Conservation (phyloP, 2,797 vertebrate species). For the Propithecus perrieri region DNA sequence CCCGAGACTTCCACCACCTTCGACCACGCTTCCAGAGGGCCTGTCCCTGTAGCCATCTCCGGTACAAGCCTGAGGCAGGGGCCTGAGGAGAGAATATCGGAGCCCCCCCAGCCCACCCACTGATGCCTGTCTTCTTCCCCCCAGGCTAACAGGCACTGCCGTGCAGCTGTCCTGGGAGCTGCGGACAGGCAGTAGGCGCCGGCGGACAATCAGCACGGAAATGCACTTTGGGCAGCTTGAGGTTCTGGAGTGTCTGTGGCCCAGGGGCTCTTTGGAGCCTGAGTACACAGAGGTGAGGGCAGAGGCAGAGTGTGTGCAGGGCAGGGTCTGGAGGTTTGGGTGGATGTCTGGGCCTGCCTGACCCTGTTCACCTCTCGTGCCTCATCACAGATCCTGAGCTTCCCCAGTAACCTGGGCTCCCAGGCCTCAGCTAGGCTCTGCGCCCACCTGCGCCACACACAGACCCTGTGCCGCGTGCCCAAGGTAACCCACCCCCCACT, state of each 20-base stretch:
- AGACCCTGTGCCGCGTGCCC: conserved; percentile 78
- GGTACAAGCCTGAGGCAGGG: conserved; percentile 83
- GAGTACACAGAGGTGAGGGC: conserved; percentile 91
- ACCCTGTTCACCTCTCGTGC: background rate
- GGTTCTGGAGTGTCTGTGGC: conserved; percentile 93
- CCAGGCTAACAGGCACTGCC: conserved; percentile 90
- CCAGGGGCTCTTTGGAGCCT: conserved; percentile 75
- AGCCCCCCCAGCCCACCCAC: rapidly evolving
- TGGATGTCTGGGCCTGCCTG: rapidly evolving
- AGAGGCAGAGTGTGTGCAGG: rapidly evolving
- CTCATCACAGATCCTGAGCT: conserved; percentile 88
- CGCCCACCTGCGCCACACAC: conserved; percentile 90
- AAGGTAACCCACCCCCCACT: conserved; percentile 21
- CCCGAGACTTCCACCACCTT: conserved; percentile 91
- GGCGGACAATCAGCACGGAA: conserved; percentile 85
- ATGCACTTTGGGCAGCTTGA: conserved; percentile 93
- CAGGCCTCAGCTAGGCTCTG: conserved; percentile 90
- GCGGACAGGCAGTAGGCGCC: conserved; percentile 83
- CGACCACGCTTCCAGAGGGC: conserved; percentile 89
- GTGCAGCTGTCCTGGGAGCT: conserved; percentile 92
- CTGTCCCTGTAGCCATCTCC: conserved; percentile 91
- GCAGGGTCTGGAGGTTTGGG: rapidly evolving
- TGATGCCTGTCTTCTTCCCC: background rate
- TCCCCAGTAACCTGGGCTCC: conserved; percentile 87
- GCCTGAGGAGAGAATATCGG: background rate